Percentiles rank a stretch among this genome's conserved stretches.
Evolutionary conservation across 1,140 invertebrate genomes (phyloP).

Genomic region (Mamestra configurata): DNA sequence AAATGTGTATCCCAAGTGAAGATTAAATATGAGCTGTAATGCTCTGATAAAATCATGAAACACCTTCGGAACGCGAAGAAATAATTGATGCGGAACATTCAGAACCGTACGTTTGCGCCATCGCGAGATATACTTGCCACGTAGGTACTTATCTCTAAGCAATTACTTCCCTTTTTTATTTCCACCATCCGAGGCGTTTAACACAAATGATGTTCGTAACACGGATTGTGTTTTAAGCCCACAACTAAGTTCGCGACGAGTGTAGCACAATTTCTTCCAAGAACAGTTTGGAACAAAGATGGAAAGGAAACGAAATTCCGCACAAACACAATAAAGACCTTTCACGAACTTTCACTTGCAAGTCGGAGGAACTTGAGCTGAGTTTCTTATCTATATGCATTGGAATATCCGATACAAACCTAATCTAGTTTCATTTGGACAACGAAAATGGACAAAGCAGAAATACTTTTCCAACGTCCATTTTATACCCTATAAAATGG

Average conservation of each 20-base stretch:
- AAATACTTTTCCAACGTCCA: no score
- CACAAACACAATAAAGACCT: conserved; percentile 68
- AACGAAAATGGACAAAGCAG: background rate
- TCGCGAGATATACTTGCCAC: background rate
- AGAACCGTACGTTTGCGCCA: background rate
- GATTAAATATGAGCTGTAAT: background rate
- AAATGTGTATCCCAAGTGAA: background rate
- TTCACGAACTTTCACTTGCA: conserved; percentile 65
- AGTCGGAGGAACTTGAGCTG: conserved; percentile 54
- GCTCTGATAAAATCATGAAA: conserved; percentile 3
- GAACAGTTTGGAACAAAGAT: conserved; percentile 58
- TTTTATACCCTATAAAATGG: no score
- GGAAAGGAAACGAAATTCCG: conserved; percentile 60
- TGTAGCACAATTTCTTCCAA: conserved; percentile 59
- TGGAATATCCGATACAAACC: conserved; percentile 51
- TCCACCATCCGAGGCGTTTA: conserved; percentile 26
- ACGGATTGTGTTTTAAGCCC: conserved; percentile 62
- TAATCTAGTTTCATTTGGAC: conserved; percentile 53
- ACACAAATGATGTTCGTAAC: conserved; percentile 50
- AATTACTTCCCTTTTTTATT: conserved; percentile 33
- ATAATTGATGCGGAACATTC: conserved; percentile 7
- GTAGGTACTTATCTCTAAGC: conserved; percentile 8
- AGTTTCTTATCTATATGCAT: conserved; percentile 62
- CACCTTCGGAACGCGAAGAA: background rate
- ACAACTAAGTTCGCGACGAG: conserved; percentile 57